Percentiles rank a stretch among this genome's conserved stretches.
phyloP scores from a whole-genome alignment of 2,113 vertebrate genomes.

The Mobula birostris region DNA sequence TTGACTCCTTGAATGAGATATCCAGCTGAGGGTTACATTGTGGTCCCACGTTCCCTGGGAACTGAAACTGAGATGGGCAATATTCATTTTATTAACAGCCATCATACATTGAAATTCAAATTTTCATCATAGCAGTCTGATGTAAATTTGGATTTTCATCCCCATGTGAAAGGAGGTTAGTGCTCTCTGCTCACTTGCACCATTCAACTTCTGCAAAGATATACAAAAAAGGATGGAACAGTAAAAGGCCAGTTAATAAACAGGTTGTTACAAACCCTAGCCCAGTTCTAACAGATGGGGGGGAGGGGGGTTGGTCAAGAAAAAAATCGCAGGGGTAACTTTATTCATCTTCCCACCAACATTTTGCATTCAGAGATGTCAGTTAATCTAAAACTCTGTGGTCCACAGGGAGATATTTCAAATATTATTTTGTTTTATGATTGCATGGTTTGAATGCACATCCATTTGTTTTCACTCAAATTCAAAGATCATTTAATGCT shows the following conservation, averaged over 20 bases:
- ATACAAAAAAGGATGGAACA: too few relatives aligned
- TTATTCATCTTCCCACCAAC: not conserved
- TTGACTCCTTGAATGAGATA: too few relatives aligned
- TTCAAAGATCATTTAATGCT: not conserved
- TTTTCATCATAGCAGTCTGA: not conserved
- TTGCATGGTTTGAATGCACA: not conserved
- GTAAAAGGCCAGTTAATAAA: too few relatives aligned
- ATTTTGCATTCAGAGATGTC: not conserved
- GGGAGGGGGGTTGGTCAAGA: too few relatives aligned
- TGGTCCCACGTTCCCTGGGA: too few relatives aligned
- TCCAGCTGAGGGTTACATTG: too few relatives aligned
- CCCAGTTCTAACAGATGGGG: too few relatives aligned
- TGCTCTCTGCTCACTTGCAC: too few relatives aligned
- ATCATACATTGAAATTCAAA: not conserved
- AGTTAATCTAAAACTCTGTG: not conserved
- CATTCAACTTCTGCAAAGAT: too few relatives aligned
- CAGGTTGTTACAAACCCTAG: too few relatives aligned
- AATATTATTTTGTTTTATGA: not conserved
- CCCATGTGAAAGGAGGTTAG: too few relatives aligned
- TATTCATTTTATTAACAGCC: not conserved
- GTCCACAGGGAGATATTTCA: not conserved
- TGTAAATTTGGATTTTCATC: not conserved
- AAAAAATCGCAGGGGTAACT: not conserved
- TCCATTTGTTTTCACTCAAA: not conserved
- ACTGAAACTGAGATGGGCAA: not conserved